Evolutionary conservation across 2,888 invertebrate species (phyloP).

Genomic region (Sminthurinus aureus): DNA sequence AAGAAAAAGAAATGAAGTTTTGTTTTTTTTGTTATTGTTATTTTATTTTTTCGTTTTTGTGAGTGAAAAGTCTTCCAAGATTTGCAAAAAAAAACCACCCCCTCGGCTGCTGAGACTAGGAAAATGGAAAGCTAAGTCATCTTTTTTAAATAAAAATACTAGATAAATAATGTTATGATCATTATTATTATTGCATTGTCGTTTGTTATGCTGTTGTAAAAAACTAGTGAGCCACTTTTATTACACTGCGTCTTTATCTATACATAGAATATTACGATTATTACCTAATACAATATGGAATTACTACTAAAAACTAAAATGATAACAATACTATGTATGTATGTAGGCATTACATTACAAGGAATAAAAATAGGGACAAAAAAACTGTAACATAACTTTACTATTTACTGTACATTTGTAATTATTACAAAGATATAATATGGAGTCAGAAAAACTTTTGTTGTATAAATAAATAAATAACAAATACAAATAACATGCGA

Average conservation of each 20-base stretch:
- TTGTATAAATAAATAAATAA: neutral
- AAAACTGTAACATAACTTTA: neutral
- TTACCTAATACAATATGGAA: no score
- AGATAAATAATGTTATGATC: neutral
- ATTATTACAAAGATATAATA: neutral
- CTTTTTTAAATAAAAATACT: constrained; percentile 29
- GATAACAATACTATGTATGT: neutral
- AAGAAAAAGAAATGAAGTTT: neutral
- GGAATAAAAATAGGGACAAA: neutral
- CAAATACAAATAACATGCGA: neutral
- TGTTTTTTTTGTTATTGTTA: neutral
- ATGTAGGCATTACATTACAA: neutral
- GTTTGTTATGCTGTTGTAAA: constrained; percentile 16
- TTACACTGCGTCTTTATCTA: neutral
- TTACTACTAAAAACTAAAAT: neutral
- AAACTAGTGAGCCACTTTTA: constrained; percentile 12
- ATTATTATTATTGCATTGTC: constrained; percentile 7
- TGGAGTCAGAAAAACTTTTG: neutral
- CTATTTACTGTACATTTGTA: neutral
- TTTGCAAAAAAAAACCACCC: neutral
- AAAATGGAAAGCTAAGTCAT: constrained; percentile 40
- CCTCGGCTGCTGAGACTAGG: constrained; percentile 37
- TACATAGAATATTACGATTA: neutral
- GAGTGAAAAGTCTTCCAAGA: constrained; percentile 30
- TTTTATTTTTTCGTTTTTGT: neutral